These are phyloP conservation scores for Prorops nasuta DNA, from an alignment of 1,140 invertebrate genomes.

Conservation along the genomic window DNA sequence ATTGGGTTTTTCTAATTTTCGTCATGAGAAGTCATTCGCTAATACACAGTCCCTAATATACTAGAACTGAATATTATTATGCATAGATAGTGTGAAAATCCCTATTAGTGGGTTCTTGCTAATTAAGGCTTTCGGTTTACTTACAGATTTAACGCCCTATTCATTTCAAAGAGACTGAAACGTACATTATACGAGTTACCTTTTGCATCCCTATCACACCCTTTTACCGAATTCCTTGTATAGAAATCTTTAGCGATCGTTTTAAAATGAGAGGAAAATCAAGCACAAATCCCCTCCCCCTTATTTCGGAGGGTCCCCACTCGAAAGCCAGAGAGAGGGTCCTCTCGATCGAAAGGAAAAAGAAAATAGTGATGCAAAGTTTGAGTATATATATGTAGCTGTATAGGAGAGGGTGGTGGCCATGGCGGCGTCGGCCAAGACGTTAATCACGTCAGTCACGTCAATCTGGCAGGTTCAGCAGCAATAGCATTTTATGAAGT, in stretches of 20 bases:
- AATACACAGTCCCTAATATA: no score
- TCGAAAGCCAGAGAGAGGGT: conserved; percentile 5
- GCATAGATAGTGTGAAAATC: conserved; percentile 38
- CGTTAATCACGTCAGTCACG: conserved; percentile 34
- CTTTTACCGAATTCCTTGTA: no score
- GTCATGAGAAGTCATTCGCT: no score
- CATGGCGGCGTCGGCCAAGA: no score
- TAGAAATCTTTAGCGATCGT: no score
- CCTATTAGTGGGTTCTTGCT: conserved; percentile 42
- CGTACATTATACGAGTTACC: conserved; percentile 20
- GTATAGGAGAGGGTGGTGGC: not conserved
- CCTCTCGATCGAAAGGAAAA: conserved; percentile 24
- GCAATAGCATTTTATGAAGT: conserved; percentile 49
- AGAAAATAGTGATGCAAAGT: no score
- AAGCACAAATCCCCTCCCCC: no score
- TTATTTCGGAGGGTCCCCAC: not conserved
- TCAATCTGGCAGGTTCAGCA: conserved; percentile 29
- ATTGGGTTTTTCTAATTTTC: no score
- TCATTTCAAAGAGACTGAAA: conserved; percentile 38
- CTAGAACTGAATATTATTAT: no score
- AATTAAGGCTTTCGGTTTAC: conserved; percentile 46
- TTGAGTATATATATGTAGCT: not conserved
- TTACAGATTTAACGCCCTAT: conserved; percentile 42
- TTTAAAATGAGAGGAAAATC: no score
- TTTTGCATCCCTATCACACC: conserved; percentile 21